phyloP scores from a whole-genome alignment of 2,797 vertebrate genomes.

The Aldrovandia affinis region DNA sequence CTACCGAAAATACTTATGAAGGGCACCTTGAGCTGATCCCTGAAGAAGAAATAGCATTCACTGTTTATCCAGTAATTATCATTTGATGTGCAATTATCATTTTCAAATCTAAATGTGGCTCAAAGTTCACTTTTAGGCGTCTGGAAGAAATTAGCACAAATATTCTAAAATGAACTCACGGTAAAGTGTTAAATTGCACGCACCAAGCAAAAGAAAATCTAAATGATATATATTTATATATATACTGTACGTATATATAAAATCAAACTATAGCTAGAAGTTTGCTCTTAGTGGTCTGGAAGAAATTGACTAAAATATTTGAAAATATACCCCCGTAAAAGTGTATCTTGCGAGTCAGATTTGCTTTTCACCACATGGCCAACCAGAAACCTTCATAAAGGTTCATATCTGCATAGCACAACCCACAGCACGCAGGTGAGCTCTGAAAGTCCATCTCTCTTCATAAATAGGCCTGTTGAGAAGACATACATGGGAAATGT shows the following conservation, averaged over 20 bases:
- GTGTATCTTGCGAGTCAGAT: neutral
- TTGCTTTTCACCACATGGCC: neutral
- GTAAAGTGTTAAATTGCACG: neutral
- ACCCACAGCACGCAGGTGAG: neutral
- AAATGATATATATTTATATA: too few relatives aligned
- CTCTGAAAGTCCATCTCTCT: neutral
- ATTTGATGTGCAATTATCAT: neutral
- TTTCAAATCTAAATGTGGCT: neutral
- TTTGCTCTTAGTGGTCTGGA: neutral
- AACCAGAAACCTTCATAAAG: too few relatives aligned
- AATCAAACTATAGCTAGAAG: neutral
- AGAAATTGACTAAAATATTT: neutral
- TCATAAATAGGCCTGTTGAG: neutral
- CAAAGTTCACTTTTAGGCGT: neutral
- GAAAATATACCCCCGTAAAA: too few relatives aligned
- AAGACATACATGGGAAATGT: neutral
- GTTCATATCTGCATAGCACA: neutral
- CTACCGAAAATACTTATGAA: neutral
- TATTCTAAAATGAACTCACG: neutral
- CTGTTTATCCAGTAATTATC: neutral
- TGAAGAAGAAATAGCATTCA: neutral
- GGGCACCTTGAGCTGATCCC: neutral
- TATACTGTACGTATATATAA: too few relatives aligned
- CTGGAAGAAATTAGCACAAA: neutral
- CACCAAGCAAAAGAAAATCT: too few relatives aligned